A percentile compares a stretch with the other conserved stretches of the same genome.
phyloP scores from a whole-genome alignment of 2,113 vertebrate genomes.

The Lutjanus erythropterus region DNA sequence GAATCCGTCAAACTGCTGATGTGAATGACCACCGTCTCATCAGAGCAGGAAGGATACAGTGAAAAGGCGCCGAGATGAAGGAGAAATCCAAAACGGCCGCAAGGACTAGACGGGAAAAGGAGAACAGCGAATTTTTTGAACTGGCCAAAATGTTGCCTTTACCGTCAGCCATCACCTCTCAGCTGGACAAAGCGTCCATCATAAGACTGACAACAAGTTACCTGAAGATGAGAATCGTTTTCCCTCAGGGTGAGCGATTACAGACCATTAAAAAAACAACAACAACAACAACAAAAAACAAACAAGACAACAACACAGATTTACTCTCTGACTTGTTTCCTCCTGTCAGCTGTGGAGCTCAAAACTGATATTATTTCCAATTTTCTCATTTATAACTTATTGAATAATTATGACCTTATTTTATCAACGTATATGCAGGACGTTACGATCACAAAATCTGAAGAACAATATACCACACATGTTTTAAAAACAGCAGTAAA shows the following conservation, averaged over 20 bases:
- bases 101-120: conserved; percentile 94
- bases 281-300: too few species aligned
- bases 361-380: neutral
- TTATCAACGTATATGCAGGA: neutral
- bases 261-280: too few species aligned
- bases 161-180: conserved; percentile 94
- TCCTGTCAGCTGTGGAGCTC: neutral
- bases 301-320: neutral
- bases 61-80: conserved; percentile 82
- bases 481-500: too few species aligned
- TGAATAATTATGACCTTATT: too few species aligned
- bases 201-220: conserved; percentile 98
- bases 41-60: conserved; percentile 31
- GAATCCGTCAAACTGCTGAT: conserved; percentile 38
- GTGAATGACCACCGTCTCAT: conserved; percentile 48
- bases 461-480: neutral
- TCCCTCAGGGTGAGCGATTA: conserved; percentile 80
- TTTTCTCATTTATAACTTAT: neutral
- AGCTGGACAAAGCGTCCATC: conserved; percentile 98
- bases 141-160: conserved; percentile 96
- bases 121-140: conserved; percentile 97
- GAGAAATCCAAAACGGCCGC: conserved; percentile 98
- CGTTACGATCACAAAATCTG: neutral
- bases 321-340: neutral
- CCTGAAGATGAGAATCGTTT: conserved; percentile 92